phyloP scores from a whole-genome alignment of 2,113 vertebrate genomes.

The Microtus pennsylvanicus region DNA sequence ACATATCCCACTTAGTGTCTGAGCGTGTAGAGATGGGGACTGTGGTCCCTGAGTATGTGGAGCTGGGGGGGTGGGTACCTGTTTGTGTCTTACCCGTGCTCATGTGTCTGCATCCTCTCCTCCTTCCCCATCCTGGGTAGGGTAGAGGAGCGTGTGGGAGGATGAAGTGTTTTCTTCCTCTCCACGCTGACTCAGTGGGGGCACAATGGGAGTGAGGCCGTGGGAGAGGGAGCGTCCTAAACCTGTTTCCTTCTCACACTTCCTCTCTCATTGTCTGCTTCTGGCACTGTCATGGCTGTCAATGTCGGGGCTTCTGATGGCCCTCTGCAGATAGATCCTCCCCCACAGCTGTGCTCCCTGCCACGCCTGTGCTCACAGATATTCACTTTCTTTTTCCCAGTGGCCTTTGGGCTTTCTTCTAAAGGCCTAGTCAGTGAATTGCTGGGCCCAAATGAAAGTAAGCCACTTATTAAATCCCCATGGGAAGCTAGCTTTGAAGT shows the following conservation, averaged over 20 bases:
- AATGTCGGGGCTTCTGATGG: neutral
- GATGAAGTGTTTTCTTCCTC: slow-evolving; percentile 41
- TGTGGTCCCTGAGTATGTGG: neutral
- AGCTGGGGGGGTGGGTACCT: neutral
- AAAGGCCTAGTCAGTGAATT: neutral
- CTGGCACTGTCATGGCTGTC: slow-evolving; percentile 45
- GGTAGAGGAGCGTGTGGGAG: neutral
- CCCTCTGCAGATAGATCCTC: neutral
- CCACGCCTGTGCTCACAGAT: neutral
- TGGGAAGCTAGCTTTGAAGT: slow-evolving; percentile 11
- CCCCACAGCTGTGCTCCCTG: neutral
- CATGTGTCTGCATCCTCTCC: neutral
- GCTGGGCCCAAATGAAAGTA: neutral
- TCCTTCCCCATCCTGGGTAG: neutral
- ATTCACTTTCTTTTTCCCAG: neutral
- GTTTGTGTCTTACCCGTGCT: neutral
- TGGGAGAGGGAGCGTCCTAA: slow-evolving; percentile 43
- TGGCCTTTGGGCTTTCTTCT: neutral
- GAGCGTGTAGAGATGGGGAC: neutral
- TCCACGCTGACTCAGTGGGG: slow-evolving; percentile 66
- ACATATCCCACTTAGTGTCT: neutral
- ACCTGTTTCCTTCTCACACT: slow-evolving; percentile 12
- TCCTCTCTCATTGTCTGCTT: slow-evolving; percentile 76
- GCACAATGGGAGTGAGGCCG: slow-evolving; percentile 14
- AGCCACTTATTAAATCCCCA: neutral